phyloP scores from a whole-genome alignment of 2,113 vertebrate genomes.

The Pimephales promelas region DNA sequence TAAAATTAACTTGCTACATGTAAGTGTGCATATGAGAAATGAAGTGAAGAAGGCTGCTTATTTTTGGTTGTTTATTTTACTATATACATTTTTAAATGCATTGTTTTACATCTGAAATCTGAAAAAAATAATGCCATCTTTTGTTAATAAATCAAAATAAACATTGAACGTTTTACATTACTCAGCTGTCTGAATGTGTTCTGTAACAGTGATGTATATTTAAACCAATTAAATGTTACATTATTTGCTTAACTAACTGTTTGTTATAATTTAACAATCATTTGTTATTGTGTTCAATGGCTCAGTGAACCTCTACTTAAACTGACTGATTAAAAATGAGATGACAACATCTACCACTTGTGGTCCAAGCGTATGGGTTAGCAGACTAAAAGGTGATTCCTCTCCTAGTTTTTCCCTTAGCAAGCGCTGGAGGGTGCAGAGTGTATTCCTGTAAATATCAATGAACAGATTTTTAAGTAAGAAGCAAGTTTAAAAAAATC shows the following conservation, averaged over 20 bases:
- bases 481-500: not conserved
- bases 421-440: not conserved
- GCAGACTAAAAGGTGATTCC: not conserved
- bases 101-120: not conserved
- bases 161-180: not conserved
- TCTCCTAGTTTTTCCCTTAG: not conserved
- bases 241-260: not conserved
- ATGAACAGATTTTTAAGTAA: not conserved
- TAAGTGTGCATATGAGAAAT: not conserved
- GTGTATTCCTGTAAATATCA: not conserved
- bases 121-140: not conserved
- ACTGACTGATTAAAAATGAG: not conserved
- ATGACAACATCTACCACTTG: not conserved
- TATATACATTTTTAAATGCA: not conserved
- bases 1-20: not conserved
- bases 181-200: no score
- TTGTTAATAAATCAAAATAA: not conserved
- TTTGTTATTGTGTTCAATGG: not conserved
- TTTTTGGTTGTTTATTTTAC: not conserved
- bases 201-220: not conserved
- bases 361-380: not conserved
- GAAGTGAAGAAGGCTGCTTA: not conserved
- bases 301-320: not conserved
- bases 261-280: not conserved
- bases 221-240: not conserved